phyloP scores from a whole-genome alignment of 2,113 vertebrate genomes.

The Dromas ardeola region DNA sequence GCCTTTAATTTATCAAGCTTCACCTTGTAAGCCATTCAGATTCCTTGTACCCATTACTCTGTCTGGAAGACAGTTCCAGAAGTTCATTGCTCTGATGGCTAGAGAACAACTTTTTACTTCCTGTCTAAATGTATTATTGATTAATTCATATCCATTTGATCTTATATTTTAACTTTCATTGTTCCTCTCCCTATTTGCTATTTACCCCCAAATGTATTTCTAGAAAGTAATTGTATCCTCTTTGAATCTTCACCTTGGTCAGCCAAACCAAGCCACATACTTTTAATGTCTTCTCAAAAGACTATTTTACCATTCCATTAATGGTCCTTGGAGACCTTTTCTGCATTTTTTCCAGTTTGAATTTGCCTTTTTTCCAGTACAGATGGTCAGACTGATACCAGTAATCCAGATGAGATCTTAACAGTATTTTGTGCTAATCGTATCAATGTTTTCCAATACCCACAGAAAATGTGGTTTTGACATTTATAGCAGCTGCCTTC shows the following conservation, averaged over 20 bases:
- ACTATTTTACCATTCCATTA: neutral
- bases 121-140: conserved; percentile 12
- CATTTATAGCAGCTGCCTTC: neutral
- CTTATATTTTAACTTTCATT: neutral
- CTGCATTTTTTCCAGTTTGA: neutral
- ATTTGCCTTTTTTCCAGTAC: neutral
- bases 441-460: neutral
- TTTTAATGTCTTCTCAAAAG: neutral
- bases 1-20: neutral
- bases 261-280: neutral
- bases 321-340: neutral
- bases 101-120: neutral
- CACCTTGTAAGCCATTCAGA: neutral
- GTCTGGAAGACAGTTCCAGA: neutral
- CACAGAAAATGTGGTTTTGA: neutral
- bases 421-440: neutral
- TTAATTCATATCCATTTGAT: conserved; percentile 5
- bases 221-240: neutral
- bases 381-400: neutral
- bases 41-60: neutral
- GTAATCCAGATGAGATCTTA: neutral
- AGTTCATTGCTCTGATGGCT: neutral
- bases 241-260: neutral
- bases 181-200: neutral
- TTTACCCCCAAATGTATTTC: conserved; percentile 5